Base-by-base conservation (phyloP, 1,140 invertebrate species). In the Cyclargus thomasi region DNA sequence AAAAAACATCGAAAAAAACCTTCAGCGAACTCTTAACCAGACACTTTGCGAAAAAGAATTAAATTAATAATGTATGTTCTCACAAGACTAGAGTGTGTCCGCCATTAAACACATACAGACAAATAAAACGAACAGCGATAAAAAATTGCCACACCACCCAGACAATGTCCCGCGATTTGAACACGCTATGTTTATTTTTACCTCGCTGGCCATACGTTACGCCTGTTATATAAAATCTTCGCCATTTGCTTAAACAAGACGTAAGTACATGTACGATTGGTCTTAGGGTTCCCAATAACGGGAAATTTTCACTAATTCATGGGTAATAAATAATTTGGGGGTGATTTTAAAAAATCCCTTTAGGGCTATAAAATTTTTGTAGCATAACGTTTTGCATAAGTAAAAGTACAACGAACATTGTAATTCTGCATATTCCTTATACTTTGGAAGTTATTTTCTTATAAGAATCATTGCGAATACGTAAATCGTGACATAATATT, bases 251-350 rank as follows among this genome's bases (percentile, higher is more conserved):
- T 20, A 59, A 11, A 59, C 55, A 20, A 59, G 18, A 59, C 39
- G 39, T 47, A 47, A 63, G 79, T 80, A 80, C 80, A 77, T 78
- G 75, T 81, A 75, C 75, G 83, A 85, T 85, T 82, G 78, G 39
- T 16, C 10, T 8, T 47, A 47, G 39, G 39, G 39, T 47, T 47
- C 10, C 39, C 39, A 47, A 8, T 47, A 14, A 8, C 3, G 14
- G 39, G 39, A 47, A 47, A 8, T 14, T 47, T 47, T 47, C 39
- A 8, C 11, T 47, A 16, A 47, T 47, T 47, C 14, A 47, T 47
- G 5, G 5, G 8, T 47, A 0, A 47, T 47, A 3, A 2, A 8
- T 47, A 14, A 47, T 29, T 0, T 4, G 5, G 8, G 8, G 29
- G 8, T 29, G 29, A 0, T 29, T 7, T 29, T 0, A 8, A 29